Percentiles rank a stretch among this genome's conserved stretches.
These are phyloP conservation scores for Litoditis marina DNA, from an alignment of 2,888 invertebrate species.

Conservation along the genomic window DNA sequence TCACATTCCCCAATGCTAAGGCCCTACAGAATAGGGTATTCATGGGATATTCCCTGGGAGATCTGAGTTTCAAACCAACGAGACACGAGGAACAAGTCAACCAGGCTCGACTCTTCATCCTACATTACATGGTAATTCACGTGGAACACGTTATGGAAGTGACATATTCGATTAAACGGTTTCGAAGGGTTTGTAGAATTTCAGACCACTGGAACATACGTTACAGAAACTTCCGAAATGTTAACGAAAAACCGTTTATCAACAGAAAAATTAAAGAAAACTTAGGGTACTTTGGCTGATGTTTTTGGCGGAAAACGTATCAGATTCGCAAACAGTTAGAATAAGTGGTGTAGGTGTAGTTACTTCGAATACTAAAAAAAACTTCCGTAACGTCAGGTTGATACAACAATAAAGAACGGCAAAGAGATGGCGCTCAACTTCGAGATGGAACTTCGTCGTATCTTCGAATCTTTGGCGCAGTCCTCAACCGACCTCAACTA, in stretches of 20 bases:
- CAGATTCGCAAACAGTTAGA: too few relatives aligned
- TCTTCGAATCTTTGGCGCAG: conserved; percentile 45
- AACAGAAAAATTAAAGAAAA: too few relatives aligned
- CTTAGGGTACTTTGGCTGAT: too few relatives aligned
- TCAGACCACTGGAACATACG: too few relatives aligned
- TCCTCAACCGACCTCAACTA: conserved; percentile 44
- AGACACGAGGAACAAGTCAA: conserved; percentile 22
- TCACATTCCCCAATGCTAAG: conserved; percentile 54
- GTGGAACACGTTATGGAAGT: not conserved
- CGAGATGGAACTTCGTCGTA: conserved; percentile 40
- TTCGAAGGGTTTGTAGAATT: too few relatives aligned
- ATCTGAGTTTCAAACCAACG: conserved; percentile 26
- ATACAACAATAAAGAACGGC: conserved; percentile 41
- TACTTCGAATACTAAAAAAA: not conserved
- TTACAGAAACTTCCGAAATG: too few relatives aligned
- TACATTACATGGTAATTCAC: conserved; percentile 54
- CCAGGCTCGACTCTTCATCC: conserved; percentile 45
- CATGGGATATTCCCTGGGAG: conserved; percentile 47
- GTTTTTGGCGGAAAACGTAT: too few relatives aligned
- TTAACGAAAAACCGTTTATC: too few relatives aligned
- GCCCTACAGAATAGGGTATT: conserved; percentile 43
- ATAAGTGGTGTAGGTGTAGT: too few relatives aligned
- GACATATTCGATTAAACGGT: too few relatives aligned
- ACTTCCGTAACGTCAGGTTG: conserved; percentile 26
- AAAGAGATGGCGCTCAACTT: conserved; percentile 40